Base-by-base conservation (phyloP, 2,113 vertebrate species). In the Anguilla rostrata region DNA sequence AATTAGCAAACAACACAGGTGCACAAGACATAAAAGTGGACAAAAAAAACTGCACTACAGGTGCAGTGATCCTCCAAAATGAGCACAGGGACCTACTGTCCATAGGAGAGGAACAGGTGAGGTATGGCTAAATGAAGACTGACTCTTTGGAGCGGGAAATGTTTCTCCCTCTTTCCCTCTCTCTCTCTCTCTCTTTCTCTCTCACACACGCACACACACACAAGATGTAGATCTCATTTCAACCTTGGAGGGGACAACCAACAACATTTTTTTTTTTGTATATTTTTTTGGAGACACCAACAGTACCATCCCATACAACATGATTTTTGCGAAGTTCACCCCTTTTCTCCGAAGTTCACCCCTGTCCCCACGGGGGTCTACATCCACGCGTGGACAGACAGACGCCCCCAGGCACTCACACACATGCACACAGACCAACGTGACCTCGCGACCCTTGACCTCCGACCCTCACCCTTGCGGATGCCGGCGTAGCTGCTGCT, bases 401-500 rank as follows among this genome's bases (percentile, higher is more conserved):
- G 63, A 83, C 66, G n/a, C 71, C 14, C 86, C 57, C 34, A 18
- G 83, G 78, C 89, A 86, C 78, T 43, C 18, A 90, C 89, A 84
- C 86, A 90, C 89, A 88, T 79, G 86, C 2, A 5, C 83, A 49
- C 78, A 85, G 83, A 60, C 41, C 15, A 89, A 91, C 89, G 86
- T 20, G 63, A 14, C 56, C 18, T 15, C 9, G 63, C 20, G 63
- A n/a, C 63, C 63, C 22, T n/a, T 71, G 63, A 71, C 63, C 63
- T 40, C 34, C 46, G 46, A 56, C 43, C 43, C 22, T 75, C 78
- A 99, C 98, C 98, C 96, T 99, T 99, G 91, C 98, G 96, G 89
- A 99, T 99, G 87, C 98, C 98, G 82, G 98, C 97, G 0, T 99
- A 99, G 89, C 97, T 98, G 92, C 96, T 98, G 82, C 95, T 95